A percentile compares a stretch with the other conserved stretches of the same genome.
These are phyloP conservation scores for Helleia helle DNA, from an alignment of 2,888 invertebrate genomes.

Conservation along the genomic window DNA sequence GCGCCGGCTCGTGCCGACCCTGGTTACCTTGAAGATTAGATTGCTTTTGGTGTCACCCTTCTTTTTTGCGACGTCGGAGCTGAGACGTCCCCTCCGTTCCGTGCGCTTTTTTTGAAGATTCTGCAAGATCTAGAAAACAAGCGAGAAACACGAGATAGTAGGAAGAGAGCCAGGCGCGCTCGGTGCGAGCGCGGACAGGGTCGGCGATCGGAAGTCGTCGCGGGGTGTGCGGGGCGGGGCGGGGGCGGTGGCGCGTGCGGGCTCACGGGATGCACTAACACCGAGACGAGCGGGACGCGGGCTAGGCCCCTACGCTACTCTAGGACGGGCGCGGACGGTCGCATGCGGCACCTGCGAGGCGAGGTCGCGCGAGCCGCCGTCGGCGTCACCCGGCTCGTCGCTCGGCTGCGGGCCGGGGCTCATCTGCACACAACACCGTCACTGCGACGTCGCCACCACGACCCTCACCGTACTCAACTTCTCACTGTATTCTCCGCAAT, in stretches of 20 bases:
- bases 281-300: conserved; percentile 59
- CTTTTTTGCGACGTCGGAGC: conserved; percentile 93
- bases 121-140: conserved; percentile 98
- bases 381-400: conserved; percentile 56
- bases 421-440: conserved; percentile 71
- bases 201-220: conserved; percentile 44
- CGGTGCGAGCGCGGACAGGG: conserved; percentile 48
- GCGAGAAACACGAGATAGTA: conserved; percentile 91
- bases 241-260: conserved; percentile 36
- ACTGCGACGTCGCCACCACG: conserved; percentile 57
- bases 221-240: conserved; percentile 38
- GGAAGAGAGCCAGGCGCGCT: conserved; percentile 76
- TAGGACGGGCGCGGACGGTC: conserved; percentile 40
- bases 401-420: conserved; percentile 67
- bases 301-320: too few species aligned
- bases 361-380: conserved; percentile 63
- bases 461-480: conserved; percentile 65
- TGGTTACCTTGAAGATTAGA: conserved; percentile 98
- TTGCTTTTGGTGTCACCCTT: conserved; percentile 97
- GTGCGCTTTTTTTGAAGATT: conserved; percentile 99
- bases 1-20: conserved; percentile 74
- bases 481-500: conserved; percentile 66
- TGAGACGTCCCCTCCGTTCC: conserved; percentile 96
- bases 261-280: conserved; percentile 52
- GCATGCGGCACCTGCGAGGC: conserved; percentile 64